Conservation (phyloP, 2,113 vertebrate species). For the Gadus chalcogrammus region DNA sequence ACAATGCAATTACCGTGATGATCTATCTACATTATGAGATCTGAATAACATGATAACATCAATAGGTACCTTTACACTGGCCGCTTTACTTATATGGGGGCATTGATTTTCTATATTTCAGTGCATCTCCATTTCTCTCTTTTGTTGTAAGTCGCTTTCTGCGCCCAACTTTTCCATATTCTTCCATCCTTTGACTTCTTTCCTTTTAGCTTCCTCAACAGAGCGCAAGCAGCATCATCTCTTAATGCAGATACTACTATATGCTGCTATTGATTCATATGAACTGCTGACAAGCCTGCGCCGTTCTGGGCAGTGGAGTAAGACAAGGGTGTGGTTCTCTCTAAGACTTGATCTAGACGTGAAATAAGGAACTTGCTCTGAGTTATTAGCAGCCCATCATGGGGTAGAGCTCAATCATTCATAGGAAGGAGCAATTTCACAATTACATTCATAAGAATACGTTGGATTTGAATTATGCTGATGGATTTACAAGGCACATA, state of each 20-base stretch:
- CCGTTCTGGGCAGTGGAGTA: neutral
- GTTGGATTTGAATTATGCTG: too few species aligned
- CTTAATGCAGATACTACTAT: conserved; percentile 12
- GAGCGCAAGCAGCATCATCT: conserved; percentile 9
- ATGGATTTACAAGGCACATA: too few species aligned
- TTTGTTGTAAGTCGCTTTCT: conserved; percentile 14
- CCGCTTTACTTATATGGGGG: conserved; percentile 53
- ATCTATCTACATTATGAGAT: too few species aligned
- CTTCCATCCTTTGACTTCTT: neutral
- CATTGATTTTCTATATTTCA: conserved; percentile 45
- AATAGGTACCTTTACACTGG: conserved; percentile 48
- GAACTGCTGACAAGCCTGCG: conserved; percentile 9
- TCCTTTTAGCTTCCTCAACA: neutral
- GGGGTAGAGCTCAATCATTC: too few species aligned
- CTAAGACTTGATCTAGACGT: conserved; percentile 11
- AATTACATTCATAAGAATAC: too few species aligned
- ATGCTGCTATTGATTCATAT: conserved; percentile 32
- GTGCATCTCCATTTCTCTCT: conserved; percentile 11
- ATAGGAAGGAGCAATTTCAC: too few species aligned
- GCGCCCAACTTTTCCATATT: conserved; percentile 1
- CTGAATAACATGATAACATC: conserved; percentile 35
- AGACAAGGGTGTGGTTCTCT: neutral
- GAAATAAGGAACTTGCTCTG: neutral
- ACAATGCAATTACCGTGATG: too few species aligned
- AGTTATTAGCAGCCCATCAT: neutral